Evolutionary conservation across 2,888 invertebrate genomes (phyloP), one percentile per base, ranked within the genome.

Genomic region (Asteroscopus sphinx): DNA sequence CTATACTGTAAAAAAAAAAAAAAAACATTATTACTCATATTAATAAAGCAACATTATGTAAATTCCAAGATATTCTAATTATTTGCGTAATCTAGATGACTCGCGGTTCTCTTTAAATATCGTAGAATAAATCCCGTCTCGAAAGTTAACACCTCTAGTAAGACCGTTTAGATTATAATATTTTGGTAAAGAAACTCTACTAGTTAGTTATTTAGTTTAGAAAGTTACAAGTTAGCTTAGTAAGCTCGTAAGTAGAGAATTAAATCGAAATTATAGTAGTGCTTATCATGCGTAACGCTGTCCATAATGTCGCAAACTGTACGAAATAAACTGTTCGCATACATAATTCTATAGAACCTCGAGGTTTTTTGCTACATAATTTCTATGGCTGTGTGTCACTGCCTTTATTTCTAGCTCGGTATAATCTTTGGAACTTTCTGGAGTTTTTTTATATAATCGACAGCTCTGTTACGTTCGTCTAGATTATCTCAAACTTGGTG

Each of bases 401-500:
- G 17, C 8, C 6, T 25, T 16, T 28, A 28, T 28, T 13, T 33
- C 17, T 17, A 6, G n/a, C 12, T 42, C 9, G 2, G 1, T 12
- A n/a, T 25, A 28, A 51, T 28, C 42, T 52, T 26, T 21, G 21
- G 13, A 52, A 52, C 17, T 30, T 30, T 26, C n/a, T 13, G n/a
- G n/a, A n/a, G n/a, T n/a, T n/a, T n/a, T n/a, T n/a, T n/a, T n/a
- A n/a, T n/a, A n/a, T n/a, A n/a, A 21, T 52, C 36, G 25, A 16
- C 16, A 36, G 41, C 42, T 42, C 30, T 28, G 15, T n/a, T n/a
- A n/a, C n/a, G 5, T 21, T 47, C n/a, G 12, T 5, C 12, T 41
- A 35, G 30, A 46, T 39, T 42, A 45, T 44, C 36, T 39, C 1
- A 7, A 64, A 48, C 12, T 28, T 41, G 45, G 4, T 11, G 5